Base-by-base conservation (phyloP, 1,140 invertebrate species). In the Drosophila saltans region DNA sequence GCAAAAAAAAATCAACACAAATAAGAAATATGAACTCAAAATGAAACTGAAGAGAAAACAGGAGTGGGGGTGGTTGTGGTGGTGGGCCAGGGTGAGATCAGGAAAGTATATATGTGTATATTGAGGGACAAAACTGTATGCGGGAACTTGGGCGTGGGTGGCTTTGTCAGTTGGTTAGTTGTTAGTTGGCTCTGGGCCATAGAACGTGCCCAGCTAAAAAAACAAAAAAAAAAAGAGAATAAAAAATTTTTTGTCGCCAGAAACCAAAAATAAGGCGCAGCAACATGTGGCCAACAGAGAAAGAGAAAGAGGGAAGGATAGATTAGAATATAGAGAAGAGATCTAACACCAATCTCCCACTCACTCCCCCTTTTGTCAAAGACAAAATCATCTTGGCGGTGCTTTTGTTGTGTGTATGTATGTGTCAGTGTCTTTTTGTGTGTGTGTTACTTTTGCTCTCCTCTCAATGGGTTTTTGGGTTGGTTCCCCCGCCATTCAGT, bases 1-100 rank as follows among this genome's bases (percentile, higher is more conserved):
- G 83, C 83, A 88, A 83, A 88, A 78, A 83, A 68, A 88, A 74
- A 71, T 64, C 43, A 52, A 78, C 78, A 74, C 67, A 83, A 71
- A 86, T 78, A 89, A 84, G 83, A 89, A 88, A 88, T 88, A 88
- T 89, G 80, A 88, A 77, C 75, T 72, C 59, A 69, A 89, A 88
- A 79, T 10, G 79, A 70, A 69, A 79, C 66, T 21, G 75, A 64
- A 76, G 69, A 86, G 57, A 62, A 36, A 71, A 70, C 39, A 52
- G 41, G 33, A 24, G 40, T 62, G 26, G 56, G 66, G 64, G 72
- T 26, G 57, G 56, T 63, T 60, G 48, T 52, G 69, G 59, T 70
- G 57, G 66, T 8, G 43, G 33, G 48, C 62, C 69, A 39, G 52
- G 57, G 48, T 60, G 61, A 33, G 28, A 11, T 45, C n/a, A 39